These are phyloP conservation scores for Eumacrocentrus americanus DNA, from an alignment of 2,888 invertebrate genomes.

Conservation along the genomic window DNA sequence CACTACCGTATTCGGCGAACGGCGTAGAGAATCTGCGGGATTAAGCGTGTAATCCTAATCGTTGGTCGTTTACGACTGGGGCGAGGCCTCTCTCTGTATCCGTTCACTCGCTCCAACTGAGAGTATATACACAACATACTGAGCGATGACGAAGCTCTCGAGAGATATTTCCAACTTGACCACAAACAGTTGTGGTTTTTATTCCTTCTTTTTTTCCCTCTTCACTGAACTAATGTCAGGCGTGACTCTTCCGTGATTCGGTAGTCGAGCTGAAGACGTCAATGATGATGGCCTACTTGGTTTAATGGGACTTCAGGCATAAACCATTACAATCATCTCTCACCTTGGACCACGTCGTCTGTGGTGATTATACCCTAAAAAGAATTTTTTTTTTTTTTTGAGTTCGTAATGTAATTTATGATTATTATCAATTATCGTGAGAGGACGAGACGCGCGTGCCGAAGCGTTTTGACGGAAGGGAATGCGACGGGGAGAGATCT, in stretches of 20 bases:
- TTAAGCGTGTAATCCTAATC: conserved; percentile 33
- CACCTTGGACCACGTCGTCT: conserved; percentile 1
- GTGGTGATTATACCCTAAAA: too few relatives aligned
- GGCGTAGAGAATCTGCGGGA: conserved; percentile 33
- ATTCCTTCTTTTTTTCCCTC: neutral
- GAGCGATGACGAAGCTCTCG: neutral
- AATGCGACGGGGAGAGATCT: conserved; percentile 14
- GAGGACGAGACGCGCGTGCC: conserved; percentile 20
- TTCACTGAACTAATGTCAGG: neutral
- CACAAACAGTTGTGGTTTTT: neutral
- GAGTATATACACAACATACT: conserved; percentile 4
- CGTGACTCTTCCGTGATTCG: neutral
- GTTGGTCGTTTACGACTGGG: conserved; percentile 30
- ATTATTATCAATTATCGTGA: conserved; percentile 8
- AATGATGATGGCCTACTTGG: conserved; percentile 13
- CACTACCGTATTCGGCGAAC: conserved; percentile 50
- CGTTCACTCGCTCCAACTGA: conserved; percentile 24
- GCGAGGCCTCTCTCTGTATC: conserved; percentile 25
- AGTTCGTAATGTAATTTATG: too few relatives aligned
- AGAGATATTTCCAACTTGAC: neutral
- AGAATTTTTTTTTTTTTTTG: too few relatives aligned
- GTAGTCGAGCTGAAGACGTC: conserved; percentile 4
- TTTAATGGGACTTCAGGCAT: conserved; percentile 1
- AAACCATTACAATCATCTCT: conserved; percentile 8
- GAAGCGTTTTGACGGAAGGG: conserved; percentile 20